Percentiles rank a stretch among this genome's conserved stretches.
Conservation (phyloP, 2,888 invertebrate genomes). For the Drosophila algonquin region DNA sequence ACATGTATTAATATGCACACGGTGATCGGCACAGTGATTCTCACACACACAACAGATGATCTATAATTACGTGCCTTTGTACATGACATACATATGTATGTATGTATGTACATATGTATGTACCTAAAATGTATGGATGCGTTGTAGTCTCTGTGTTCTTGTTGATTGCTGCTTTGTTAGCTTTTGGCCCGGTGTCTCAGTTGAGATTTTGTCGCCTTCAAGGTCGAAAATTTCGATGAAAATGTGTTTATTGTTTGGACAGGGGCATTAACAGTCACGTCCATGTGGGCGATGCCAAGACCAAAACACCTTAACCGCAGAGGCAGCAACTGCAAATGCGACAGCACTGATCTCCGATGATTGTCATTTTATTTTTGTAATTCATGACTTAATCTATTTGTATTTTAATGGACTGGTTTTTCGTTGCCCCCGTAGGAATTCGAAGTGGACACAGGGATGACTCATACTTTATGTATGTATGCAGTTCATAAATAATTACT, state of each 20-base stretch:
- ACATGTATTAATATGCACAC: too few species aligned
- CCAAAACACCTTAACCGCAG: conserved; percentile 50
- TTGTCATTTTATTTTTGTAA: conserved; percentile 73
- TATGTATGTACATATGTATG: background rate
- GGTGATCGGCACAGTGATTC: conserved; percentile 1
- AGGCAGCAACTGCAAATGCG: conserved; percentile 1
- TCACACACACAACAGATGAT: background rate
- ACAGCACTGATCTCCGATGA: conserved; percentile 49
- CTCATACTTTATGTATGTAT: background rate
- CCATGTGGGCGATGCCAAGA: conserved; percentile 66
- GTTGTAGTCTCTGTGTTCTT: conserved; percentile 31
- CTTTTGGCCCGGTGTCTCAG: conserved; percentile 29
- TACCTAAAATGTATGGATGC: conserved; percentile 8
- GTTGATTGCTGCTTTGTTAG: conserved; percentile 6
- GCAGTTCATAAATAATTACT: too few species aligned
- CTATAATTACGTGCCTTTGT: background rate
- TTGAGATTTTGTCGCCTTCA: conserved; percentile 59
- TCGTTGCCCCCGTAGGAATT: conserved; percentile 32
- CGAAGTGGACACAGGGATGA: conserved; percentile 12
- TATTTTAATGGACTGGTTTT: conserved; percentile 38
- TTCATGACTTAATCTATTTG: conserved; percentile 71
- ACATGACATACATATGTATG: too few species aligned
- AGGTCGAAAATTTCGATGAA: conserved; percentile 70
- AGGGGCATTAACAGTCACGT: conserved; percentile 59
- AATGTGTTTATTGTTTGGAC: conserved; percentile 77